These are phyloP conservation scores for Clinocottus analis DNA, from an alignment of 2,113 vertebrate species.

Conservation along the genomic window DNA sequence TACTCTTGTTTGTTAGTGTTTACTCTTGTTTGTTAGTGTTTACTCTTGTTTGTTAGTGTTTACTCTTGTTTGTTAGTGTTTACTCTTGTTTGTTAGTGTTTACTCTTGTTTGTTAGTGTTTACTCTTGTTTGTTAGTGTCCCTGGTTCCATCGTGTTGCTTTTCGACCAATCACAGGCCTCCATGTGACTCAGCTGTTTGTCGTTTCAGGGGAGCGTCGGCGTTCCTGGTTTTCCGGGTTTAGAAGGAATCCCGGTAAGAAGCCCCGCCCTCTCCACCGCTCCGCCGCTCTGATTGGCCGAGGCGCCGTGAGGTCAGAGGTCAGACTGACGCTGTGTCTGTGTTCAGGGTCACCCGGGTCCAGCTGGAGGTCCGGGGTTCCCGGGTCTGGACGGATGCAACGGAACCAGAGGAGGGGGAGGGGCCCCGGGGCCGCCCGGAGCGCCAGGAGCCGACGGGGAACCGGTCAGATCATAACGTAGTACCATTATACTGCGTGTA, in stretches of 20 bases:
- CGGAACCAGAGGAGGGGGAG: conserved; percentile 87
- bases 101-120: too few relatives aligned
- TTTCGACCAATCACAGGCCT: neutral
- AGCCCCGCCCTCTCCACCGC: neutral
- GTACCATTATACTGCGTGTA: too few relatives aligned
- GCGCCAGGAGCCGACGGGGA: conserved; percentile 78
- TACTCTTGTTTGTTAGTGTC: too few relatives aligned
- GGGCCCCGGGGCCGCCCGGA: conserved; percentile 84
- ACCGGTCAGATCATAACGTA: too few relatives aligned
- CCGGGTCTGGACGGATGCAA: conserved; percentile 89
- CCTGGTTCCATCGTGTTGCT: too few relatives aligned
- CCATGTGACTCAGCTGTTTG: neutral
- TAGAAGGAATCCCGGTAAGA: conserved; percentile 90
- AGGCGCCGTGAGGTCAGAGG: neutral
- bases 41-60: too few relatives aligned
- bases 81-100: too few relatives aligned
- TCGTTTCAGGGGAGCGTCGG: conserved; percentile 85
- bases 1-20: too few relatives aligned
- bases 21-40: too few relatives aligned
- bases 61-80: too few relatives aligned
- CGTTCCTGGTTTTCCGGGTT: conserved; percentile 87
- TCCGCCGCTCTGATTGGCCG: conserved; percentile 9
- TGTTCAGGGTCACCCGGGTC: conserved; percentile 88
- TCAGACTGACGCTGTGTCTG: conserved; percentile 25
- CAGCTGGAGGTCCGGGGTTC: conserved; percentile 85